Base-by-base conservation (phyloP, 2,888 invertebrate species). In the Prenolepis imparis region DNA sequence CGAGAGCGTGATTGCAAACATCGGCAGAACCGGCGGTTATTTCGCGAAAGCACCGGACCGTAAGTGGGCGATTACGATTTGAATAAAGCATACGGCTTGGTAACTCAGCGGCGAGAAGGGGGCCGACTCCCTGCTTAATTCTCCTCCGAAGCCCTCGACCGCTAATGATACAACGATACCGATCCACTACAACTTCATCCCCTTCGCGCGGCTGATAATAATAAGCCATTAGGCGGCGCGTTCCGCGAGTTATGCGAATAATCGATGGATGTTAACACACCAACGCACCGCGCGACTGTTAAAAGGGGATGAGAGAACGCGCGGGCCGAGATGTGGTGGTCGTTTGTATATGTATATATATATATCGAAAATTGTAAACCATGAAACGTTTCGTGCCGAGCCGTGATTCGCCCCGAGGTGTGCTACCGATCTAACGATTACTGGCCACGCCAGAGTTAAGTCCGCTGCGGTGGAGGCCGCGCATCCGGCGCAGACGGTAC, bases 161-260 rank as follows among this genome's bases (percentile, higher is more conserved):
- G 41, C 44, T 83, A 85, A 85, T 78, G 74, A 84, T 44, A 78
- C 75, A 77, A 82, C 86, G 90, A 90, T 90, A 90, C 88, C 84
- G 87, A 90, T 91, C 89, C 87, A 59, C 64, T 90, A 93, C 91
- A 91, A 93, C 92, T 93, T 92, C 90, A 93, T 93, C 90, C 90
- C 24, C 44, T 75, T 67, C 84, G 82, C 81, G 32, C 75, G 64
- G 88, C 89, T 89, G 90, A 91, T 91, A 92, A 93, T 92, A 91
- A 91, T 89, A 90, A 92, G 88, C 87, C 88, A 92, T 92, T 91
- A 93, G 84, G 84, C 80, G 90, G 70, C 93, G 92, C 92, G 92
- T 92, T 90, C 88, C 82, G 82, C 88, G 88, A 90, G 88, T 91
- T 91, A 90, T 84, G 83, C 83, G 74, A 52, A 73, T 85, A 87